phyloP scores from a whole-genome alignment of 2,888 invertebrate genomes.

The Zaprionus obscuricornis region DNA sequence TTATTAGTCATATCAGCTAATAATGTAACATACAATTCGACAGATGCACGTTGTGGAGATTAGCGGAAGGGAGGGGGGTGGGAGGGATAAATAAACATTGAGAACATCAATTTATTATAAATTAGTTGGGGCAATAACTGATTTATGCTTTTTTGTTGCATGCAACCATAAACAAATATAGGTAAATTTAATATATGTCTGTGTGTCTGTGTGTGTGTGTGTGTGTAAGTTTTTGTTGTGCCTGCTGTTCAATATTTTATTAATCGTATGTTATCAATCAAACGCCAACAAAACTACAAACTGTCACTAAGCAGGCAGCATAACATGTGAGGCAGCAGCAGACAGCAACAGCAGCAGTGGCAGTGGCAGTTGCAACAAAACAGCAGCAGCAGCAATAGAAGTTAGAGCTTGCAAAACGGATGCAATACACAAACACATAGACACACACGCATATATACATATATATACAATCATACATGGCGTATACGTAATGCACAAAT shows the following conservation, averaged over 20 bases:
- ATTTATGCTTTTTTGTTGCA: constrained; percentile 64
- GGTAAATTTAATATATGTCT: background rate
- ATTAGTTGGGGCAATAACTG: constrained; percentile 56
- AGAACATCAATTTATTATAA: constrained; percentile 70
- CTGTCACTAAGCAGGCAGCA: constrained; percentile 42
- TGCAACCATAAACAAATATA: background rate
- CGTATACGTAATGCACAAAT: constrained; percentile 77
- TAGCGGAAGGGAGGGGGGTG: too few species aligned
- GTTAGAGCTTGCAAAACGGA: background rate
- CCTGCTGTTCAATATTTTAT: constrained; percentile 72
- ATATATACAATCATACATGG: constrained; percentile 27
- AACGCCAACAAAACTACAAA: constrained; percentile 57
- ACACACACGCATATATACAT: constrained; percentile 2
- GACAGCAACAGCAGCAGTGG: constrained; percentile 8
- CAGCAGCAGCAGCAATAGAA: too few species aligned
- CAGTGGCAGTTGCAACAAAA: constrained; percentile 3
- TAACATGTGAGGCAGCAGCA: constrained; percentile 9
- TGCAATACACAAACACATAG: constrained; percentile 10
- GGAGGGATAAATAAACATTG: constrained; percentile 3
- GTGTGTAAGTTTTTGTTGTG: constrained; percentile 15
- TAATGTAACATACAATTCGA: too few species aligned
- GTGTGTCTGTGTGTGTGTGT: constrained; percentile 13
- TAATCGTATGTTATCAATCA: constrained; percentile 79
- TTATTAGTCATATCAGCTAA: constrained; percentile 48
- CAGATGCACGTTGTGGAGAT: constrained; percentile 13